Evolutionary conservation across 2,888 invertebrate genomes (phyloP), one percentile per base, ranked within the genome.

Genomic region (Drosophila mayaguana): DNA sequence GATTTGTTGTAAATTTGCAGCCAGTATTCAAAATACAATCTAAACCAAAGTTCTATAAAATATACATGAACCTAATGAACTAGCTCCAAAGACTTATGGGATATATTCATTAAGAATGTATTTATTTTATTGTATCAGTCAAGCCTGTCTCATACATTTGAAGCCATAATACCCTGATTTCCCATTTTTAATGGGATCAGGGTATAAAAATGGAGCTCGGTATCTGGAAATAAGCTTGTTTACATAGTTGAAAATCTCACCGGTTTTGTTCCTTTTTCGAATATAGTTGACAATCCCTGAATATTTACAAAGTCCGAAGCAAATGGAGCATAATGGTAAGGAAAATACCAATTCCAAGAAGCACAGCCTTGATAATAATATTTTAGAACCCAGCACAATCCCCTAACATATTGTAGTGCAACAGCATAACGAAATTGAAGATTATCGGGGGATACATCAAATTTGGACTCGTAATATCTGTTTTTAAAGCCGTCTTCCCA

Each of bases 301-400:
- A 99, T 96, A 92, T 98, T 97, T 69, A 97, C 95, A 93, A 99
- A 99, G 94, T 99, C 99, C 0, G 99, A 99, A 5, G 99, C 99
- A 94, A 99, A 99, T 9, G 99, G 99, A 20, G 99, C 99, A 94
- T 99, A 99, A 94, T 99, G 99, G 93, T 98, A 99, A 0, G 99
- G 99, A 93, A 98, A 99, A 94, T 98, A 99, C 99, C 99, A 99
- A 93, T 99, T 97, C 99, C 99, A 99, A 20, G 98, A 98, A 40
- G 98, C 97, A 94, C 99, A 99, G 60, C 99, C 99, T 95, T 99
- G 99, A 94, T 99, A 99, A 93, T 99, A 99, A 94, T 99, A 99
- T 82, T 97, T 96, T 34, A 99, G 94, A 63, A 99, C 99, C 99
- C 99, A 99, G 93, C 98, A 98, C 56, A 99, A 94, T 0, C 99